Base-by-base conservation (phyloP, 2,797 vertebrate species). In the Peromyscus eremicus region DNA sequence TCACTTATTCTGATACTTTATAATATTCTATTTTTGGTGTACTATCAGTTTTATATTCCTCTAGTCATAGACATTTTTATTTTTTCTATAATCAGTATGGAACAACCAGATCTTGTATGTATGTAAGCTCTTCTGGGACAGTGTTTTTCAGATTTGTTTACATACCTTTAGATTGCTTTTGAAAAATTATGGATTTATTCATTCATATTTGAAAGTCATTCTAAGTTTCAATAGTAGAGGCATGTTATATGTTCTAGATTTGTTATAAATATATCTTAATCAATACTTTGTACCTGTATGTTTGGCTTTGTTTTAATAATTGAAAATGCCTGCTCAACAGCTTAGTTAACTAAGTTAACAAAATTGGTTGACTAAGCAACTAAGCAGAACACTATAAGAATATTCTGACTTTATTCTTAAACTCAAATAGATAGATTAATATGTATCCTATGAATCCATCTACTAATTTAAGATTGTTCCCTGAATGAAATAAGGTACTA, bases 1-100 rank as follows among this genome's bases (percentile, higher is more conserved):
- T 75, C 79, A 96, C 29, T 87, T 96, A 93, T 76, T 96, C 87
- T 68, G 94, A 93, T 84, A 91, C 82, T 95, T 95, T 84, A 89
- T 84, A 83, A 79, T 93, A 75, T 34, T 91, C 37, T 6, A 60
- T 90, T 87, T 6, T 49, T 82, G 46, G 19, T 80, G 25, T 93
- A 55, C 3, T 57, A 80, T 11, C 57, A 32, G 83, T 86, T 93
- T 95, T 88, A 55, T 73, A 89, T 94, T 90, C 43, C 49, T 91
- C 17, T 81, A 85, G 9, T 91, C 25, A 84, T 88, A 27, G 64
- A 80, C 25, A 92, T 92, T 95, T 91, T 79, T 92, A 29, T 79
- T 16, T 96, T 96, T 96, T 87, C 94, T 95, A 17, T 37, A 89
- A 52, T 82, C 57, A 81, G 79, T 76, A 93, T 64, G 92, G 43